Evolutionary conservation across 2,888 invertebrate species (phyloP).

Genomic region (Acutogordius australiensis): DNA sequence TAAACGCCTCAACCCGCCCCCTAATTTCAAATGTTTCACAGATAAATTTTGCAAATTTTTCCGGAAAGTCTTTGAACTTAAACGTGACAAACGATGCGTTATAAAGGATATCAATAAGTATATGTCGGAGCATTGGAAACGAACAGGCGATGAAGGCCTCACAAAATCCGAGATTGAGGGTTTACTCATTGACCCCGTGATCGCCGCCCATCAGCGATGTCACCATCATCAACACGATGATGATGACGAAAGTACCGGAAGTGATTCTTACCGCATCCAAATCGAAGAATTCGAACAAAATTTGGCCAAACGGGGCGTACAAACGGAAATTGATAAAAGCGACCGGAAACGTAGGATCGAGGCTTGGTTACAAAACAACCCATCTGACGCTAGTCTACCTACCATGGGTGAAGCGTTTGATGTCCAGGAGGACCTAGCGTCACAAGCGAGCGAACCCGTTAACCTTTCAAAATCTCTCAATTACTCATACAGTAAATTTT

Average conservation of each 20-base stretch:
- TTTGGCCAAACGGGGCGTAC: not conserved
- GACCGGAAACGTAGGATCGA: not conserved
- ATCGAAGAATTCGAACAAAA: not conserved
- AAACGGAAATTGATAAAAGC: not conserved
- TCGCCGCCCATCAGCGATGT: not conserved
- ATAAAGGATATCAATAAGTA: slow-evolving; percentile 13
- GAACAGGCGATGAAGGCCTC: not conserved
- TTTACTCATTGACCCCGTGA: no score
- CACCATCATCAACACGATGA: not conserved
- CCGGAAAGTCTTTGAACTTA: not conserved
- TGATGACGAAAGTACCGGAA: not conserved
- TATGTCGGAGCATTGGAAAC: slow-evolving; percentile 14
- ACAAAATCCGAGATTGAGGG: not conserved
- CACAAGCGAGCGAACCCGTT: no score
- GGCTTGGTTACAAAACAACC: not conserved
- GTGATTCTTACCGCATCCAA: not conserved
- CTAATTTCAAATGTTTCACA: not conserved
- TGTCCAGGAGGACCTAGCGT: no score
- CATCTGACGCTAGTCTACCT: slow-evolving; percentile 1
- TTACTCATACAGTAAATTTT: no score
- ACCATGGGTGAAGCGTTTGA: not conserved
- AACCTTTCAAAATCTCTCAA: no score
- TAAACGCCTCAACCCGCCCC: not conserved
- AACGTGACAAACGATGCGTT: not conserved
- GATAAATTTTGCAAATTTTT: not conserved